Evolutionary conservation across 2,113 vertebrate species (phyloP).

Genomic region (Ceyx cyanopectus): DNA sequence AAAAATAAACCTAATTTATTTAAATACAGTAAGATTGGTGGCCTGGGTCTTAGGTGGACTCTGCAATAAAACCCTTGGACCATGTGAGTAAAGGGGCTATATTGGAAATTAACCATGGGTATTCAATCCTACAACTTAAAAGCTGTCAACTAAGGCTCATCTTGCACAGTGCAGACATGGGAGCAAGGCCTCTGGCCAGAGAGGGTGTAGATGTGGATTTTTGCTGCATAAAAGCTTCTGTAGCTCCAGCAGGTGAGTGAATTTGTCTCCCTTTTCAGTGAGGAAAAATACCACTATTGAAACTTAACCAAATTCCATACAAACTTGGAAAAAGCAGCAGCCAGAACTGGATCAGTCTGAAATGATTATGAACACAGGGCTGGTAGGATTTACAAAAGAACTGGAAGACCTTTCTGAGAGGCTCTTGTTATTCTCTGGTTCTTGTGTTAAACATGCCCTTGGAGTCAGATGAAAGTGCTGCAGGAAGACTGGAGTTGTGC

Average conservation of each 20-base stretch:
- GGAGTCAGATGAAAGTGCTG: slow-evolving; percentile 40
- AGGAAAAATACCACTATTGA: neutral
- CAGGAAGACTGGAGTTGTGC: neutral
- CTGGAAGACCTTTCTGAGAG: neutral
- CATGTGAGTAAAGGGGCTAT: neutral
- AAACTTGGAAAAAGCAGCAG: neutral
- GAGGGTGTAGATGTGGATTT: neutral
- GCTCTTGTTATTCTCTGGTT: slow-evolving; percentile 2
- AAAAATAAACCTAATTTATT: neutral
- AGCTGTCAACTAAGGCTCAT: neutral
- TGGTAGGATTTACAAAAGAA: neutral
- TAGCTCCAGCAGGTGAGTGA: neutral
- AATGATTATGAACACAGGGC: neutral
- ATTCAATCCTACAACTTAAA: neutral
- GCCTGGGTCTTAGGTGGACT: neutral
- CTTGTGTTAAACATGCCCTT: neutral
- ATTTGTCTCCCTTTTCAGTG: neutral
- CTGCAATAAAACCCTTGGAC: neutral
- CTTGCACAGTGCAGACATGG: neutral
- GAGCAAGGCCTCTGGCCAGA: neutral
- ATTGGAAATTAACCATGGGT: neutral
- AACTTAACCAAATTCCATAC: neutral
- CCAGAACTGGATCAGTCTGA: neutral
- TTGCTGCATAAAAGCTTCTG: neutral
- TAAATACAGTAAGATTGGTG: neutral